Evolutionary conservation across 2,113 vertebrate genomes (phyloP).

Genomic region (Cichladusa arquata): DNA sequence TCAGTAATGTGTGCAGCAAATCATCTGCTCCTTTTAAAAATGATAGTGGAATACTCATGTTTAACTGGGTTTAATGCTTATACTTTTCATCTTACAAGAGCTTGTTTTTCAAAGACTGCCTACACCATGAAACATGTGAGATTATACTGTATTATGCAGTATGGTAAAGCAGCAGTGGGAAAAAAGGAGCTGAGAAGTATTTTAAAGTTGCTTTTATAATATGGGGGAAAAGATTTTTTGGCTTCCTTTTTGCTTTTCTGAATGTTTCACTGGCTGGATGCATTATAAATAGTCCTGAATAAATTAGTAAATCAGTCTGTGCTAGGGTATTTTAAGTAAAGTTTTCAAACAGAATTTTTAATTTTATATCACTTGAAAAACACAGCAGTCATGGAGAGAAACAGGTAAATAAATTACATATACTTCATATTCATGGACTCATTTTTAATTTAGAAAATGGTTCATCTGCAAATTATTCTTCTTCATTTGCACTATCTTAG

Average conservation of each 20-base stretch:
- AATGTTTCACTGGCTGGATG: neutral
- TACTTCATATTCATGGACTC: neutral
- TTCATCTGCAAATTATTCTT: conserved; percentile 16
- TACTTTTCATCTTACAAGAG: neutral
- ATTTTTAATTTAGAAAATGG: conserved; percentile 34
- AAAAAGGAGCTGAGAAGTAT: neutral
- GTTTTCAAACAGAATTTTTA: conserved; percentile 64
- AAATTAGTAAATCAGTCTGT: conserved; percentile 21
- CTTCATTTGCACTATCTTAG: neutral
- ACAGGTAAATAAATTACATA: conserved; percentile 60
- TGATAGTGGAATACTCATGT: neutral
- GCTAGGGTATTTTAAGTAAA: neutral
- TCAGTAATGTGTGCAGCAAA: neutral
- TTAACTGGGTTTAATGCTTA: neutral
- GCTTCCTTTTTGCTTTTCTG: conserved; percentile 19
- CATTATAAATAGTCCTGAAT: conserved; percentile 32
- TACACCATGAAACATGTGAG: neutral
- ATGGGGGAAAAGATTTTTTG: neutral
- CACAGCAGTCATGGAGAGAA: neutral
- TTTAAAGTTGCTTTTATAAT: neutral
- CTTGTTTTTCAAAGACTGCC: neutral
- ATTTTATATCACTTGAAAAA: conserved; percentile 35
- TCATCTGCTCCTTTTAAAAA: neutral
- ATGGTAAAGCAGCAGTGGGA: neutral
- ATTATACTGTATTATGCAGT: neutral